These are phyloP conservation scores for Embiotoca jacksoni DNA, from an alignment of 2,113 vertebrate genomes.

Conservation along the genomic window DNA sequence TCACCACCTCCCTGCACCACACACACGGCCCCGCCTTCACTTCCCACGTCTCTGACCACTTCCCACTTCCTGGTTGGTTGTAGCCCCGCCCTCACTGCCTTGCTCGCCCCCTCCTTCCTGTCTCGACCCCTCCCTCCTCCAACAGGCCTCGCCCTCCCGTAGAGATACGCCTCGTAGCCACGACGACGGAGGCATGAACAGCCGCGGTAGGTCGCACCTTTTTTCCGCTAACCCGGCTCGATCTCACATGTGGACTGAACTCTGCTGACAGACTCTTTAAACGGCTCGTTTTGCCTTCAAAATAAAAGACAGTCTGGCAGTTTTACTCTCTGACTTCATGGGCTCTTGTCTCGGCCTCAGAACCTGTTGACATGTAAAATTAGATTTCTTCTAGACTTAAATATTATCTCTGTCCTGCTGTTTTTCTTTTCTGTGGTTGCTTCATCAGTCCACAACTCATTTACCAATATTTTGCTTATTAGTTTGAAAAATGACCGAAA, in stretches of 20 bases:
- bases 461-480: neutral
- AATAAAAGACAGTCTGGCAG: neutral
- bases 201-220: constrained; percentile 90
- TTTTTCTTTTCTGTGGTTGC: neutral
- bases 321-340: no score
- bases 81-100: constrained; percentile 91
- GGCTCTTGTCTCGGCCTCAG: no score
- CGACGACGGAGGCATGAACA: constrained; percentile 87
- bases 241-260: constrained; percentile 13
- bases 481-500: no score
- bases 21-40: constrained; percentile 30
- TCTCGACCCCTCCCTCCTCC: constrained; percentile 90
- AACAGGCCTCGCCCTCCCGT: constrained; percentile 92
- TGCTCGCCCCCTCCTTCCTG: constrained; percentile 89
- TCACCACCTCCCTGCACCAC: constrained; percentile 55
- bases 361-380: neutral
- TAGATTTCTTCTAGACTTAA: neutral
- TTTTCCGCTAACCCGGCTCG: constrained; percentile 35
- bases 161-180: constrained; percentile 89
- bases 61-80: constrained; percentile 66
- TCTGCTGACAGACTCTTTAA: neutral
- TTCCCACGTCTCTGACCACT: constrained; percentile 41
- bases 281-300: neutral
- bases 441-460: neutral
- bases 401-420: neutral